phyloP scores from a whole-genome alignment of 2,797 vertebrate species.

The Liparis tanakae region DNA sequence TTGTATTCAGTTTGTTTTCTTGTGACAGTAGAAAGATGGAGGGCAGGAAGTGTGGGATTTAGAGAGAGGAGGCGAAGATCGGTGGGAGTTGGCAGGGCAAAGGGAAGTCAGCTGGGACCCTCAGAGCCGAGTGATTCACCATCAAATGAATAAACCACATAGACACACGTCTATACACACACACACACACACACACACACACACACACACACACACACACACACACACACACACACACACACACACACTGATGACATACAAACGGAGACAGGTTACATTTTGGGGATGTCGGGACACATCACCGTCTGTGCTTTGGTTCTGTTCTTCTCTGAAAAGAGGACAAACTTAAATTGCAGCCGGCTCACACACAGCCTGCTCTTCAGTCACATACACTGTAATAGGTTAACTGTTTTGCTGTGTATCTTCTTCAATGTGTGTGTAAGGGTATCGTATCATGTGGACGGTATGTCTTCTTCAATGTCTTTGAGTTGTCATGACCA shows the following conservation, averaged over 20 bases:
- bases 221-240: neutral
- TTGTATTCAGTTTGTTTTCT: constrained; percentile 25
- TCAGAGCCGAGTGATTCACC: constrained; percentile 72
- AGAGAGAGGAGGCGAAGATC: constrained; percentile 55
- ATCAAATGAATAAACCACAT: constrained; percentile 60
- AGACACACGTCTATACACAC: constrained; percentile 6
- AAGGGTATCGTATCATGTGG: neutral
- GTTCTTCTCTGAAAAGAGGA: constrained; percentile 41
- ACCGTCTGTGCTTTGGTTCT: constrained; percentile 34
- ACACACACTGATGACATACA: constrained; percentile 2
- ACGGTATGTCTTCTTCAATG: neutral
- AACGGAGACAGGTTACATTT: constrained; percentile 53
- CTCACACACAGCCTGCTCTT: constrained; percentile 18
- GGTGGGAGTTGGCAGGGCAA: constrained; percentile 66
- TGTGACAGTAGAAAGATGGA: constrained; percentile 24
- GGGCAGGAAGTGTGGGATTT: constrained; percentile 42
- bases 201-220: neutral
- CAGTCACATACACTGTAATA: constrained; percentile 30
- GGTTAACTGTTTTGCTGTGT: constrained; percentile 4
- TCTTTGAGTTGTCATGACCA: constrained; percentile 10
- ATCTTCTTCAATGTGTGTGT: neutral
- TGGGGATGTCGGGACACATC: constrained; percentile 55
- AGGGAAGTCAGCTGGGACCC: constrained; percentile 67
- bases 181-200: neutral
- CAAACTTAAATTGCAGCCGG: constrained; percentile 10